Evolutionary conservation across 1,140 invertebrate species (phyloP).

Genomic region (Dermatophagoides farinae): DNA sequence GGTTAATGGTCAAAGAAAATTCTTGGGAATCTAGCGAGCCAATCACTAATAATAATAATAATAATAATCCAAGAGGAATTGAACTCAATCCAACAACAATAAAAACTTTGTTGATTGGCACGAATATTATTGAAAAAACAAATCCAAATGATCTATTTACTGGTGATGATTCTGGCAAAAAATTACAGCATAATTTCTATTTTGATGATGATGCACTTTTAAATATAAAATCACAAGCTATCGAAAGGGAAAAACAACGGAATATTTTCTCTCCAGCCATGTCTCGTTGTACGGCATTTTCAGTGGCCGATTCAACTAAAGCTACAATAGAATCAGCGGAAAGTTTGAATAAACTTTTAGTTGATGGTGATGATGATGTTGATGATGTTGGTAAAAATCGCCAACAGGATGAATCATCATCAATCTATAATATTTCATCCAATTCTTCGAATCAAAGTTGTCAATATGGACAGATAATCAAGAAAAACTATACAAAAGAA

Average conservation of each 20-base stretch:
- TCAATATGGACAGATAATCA: background rate
- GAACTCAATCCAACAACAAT: background rate
- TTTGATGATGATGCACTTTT: background rate
- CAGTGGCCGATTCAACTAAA: conserved; percentile 2
- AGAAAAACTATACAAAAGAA: conserved; percentile 1
- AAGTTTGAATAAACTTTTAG: conserved; percentile 8
- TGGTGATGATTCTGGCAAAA: background rate
- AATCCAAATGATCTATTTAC: background rate
- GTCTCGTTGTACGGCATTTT: background rate
- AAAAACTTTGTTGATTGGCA: background rate
- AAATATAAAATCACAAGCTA: conserved; percentile 1
- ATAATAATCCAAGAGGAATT: background rate
- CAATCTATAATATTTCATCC: conserved; percentile 6
- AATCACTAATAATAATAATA: no score
- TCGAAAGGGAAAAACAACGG: background rate
- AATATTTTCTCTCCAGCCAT: background rate
- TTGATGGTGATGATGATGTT: background rate
- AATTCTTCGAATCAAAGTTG: background rate
- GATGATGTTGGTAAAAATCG: background rate
- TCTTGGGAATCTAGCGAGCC: background rate
- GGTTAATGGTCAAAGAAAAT: background rate
- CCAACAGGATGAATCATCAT: background rate
- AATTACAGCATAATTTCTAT: background rate
- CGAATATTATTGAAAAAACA: no score
- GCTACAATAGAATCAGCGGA: background rate